Percentiles rank a stretch among this genome's conserved stretches.
phyloP scores from a whole-genome alignment of 2,888 invertebrate genomes.

The Strigamia crassipes region DNA sequence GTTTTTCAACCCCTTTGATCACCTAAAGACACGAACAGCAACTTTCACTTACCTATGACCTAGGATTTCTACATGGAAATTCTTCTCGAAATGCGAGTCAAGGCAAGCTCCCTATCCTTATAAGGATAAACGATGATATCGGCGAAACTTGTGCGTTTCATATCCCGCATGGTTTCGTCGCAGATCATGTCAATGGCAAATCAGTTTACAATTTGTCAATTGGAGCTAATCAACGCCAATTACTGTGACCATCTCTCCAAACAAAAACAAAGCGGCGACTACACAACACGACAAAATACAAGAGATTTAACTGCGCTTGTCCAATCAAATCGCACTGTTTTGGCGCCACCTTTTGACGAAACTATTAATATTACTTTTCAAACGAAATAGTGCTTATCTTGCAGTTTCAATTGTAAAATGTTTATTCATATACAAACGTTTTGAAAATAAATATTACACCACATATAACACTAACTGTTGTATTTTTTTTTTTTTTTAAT shows the following conservation, averaged over 20 bases:
- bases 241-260: not conserved
- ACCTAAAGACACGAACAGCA: not conserved
- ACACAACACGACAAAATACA: not conserved
- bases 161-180: not conserved
- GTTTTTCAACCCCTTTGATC: not conserved
- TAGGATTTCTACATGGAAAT: constrained; percentile 28
- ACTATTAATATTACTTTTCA: no score
- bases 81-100: constrained; percentile 37
- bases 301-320: not conserved
- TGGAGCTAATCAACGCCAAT: not conserved
- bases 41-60: constrained; percentile 31
- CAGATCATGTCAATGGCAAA: not conserved
- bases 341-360: not conserved
- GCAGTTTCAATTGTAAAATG: not conserved
- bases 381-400: not conserved
- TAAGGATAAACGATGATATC: constrained; percentile 31
- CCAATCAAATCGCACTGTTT: not conserved
- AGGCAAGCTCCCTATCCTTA: constrained; percentile 21
- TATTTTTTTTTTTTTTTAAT: not conserved
- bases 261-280: constrained; percentile 4
- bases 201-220: not conserved
- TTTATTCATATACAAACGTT: not conserved
- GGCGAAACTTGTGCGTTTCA: not conserved
- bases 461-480: constrained; percentile 12
- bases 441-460: constrained; percentile 10